phyloP scores from a whole-genome alignment of 2,888 invertebrate species.

The Hololepta plana region DNA sequence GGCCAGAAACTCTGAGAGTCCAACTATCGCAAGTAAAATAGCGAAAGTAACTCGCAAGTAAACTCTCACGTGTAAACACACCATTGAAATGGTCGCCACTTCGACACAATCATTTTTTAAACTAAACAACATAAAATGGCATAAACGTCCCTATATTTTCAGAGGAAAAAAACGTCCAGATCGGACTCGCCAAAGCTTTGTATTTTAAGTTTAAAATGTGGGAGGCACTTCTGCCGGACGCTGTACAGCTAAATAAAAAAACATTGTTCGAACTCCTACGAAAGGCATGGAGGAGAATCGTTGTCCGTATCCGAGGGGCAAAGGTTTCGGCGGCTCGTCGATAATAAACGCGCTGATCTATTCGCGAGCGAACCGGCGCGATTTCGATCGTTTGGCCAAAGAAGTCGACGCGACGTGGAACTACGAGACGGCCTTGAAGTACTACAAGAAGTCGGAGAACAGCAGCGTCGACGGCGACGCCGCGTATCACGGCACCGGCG shows the following conservation, averaged over 20 bases:
- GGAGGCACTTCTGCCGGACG: background rate
- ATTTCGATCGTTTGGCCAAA: constrained; percentile 12
- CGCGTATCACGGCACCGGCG: constrained; percentile 21
- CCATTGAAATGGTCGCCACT: too few relatives aligned
- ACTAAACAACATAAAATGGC: too few relatives aligned
- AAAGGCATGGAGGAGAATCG: constrained; percentile 11
- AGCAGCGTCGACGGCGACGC: constrained; percentile 13
- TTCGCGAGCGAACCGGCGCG: constrained; percentile 11
- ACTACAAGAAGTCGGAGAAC: constrained; percentile 19
- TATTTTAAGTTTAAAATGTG: too few relatives aligned
- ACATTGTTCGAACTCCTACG: constrained; percentile 1
- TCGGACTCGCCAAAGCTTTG: too few relatives aligned
- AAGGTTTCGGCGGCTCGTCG: constrained; percentile 12
- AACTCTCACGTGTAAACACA: too few relatives aligned
- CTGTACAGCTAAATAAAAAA: background rate
- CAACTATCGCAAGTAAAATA: too few relatives aligned
- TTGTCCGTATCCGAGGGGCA: constrained; percentile 11
- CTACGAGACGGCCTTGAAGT: constrained; percentile 18
- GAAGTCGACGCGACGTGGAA: constrained; percentile 27
- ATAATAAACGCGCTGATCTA: constrained; percentile 13
- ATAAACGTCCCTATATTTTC: too few relatives aligned
- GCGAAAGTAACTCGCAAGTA: too few relatives aligned
- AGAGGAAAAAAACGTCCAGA: too few relatives aligned
- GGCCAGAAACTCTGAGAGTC: too few relatives aligned
- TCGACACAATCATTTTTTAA: too few relatives aligned